Percentiles rank a stretch among this genome's conserved stretches.
phyloP scores from a whole-genome alignment of 2,113 vertebrate genomes.

The Solea senegalensis region DNA sequence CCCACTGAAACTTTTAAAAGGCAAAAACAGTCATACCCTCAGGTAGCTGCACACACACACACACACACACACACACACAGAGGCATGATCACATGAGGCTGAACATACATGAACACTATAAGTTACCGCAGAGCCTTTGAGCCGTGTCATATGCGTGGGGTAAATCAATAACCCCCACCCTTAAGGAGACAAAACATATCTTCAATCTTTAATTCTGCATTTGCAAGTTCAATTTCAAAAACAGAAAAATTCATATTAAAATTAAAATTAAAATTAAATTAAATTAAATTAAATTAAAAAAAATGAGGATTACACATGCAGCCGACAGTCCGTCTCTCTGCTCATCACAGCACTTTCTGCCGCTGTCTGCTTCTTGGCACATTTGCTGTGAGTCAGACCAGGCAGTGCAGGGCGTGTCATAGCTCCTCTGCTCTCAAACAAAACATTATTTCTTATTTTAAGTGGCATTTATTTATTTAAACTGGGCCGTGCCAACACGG shows the following conservation, averaged over 20 bases:
- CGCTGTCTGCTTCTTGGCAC: conserved; percentile 19
- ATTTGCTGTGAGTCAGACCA: conserved; percentile 43
- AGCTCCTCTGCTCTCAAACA: conserved; percentile 26
- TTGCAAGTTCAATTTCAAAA: conserved; percentile 1
- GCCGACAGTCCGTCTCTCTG: not conserved
- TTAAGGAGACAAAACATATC: not conserved
- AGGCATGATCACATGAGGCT: conserved; percentile 29
- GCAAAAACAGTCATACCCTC: conserved; percentile 67
- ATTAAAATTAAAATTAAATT: too few relatives aligned
- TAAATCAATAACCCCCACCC: not conserved
- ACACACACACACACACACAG: conserved; percentile 34
- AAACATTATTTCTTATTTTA: conserved; percentile 48
- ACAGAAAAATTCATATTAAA: too few relatives aligned
- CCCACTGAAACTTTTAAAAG: conserved; percentile 71
- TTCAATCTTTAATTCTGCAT: not conserved
- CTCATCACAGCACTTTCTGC: conserved; percentile 46
- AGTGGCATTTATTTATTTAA: conserved; percentile 25
- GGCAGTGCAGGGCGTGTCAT: conserved; percentile 33
- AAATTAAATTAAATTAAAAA: not conserved
- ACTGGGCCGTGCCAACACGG: conserved; percentile 12
- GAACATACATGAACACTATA: conserved; percentile 15
- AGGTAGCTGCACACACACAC: conserved; percentile 44
- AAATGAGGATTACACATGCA: conserved; percentile 14
- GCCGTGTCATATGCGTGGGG: conserved; percentile 12
- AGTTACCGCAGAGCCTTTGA: conserved; percentile 40